Evolutionary conservation across 2,113 vertebrate genomes (phyloP).

Genomic region (Falcunculus frontatus): DNA sequence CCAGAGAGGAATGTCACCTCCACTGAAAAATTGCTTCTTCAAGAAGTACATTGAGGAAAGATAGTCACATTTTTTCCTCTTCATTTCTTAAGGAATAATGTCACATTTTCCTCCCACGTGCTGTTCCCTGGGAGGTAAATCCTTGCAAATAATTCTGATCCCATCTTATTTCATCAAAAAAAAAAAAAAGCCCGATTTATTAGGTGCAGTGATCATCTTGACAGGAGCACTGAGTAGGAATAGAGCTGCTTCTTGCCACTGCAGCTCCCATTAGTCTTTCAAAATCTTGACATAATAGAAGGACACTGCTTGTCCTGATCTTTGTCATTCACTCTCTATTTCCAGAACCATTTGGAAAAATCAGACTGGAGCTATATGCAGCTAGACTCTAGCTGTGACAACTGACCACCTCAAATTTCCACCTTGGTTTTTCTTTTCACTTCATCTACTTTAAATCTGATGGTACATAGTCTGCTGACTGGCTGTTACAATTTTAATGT

Average conservation of each 20-base stretch:
- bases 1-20: neutral
- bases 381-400: neutral
- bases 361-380: neutral
- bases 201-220: neutral
- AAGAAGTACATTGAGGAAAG: neutral
- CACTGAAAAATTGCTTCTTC: neutral
- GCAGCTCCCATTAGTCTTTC: neutral
- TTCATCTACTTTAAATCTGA: neutral
- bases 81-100: neutral
- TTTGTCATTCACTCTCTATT: neutral
- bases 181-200: neutral
- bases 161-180: neutral
- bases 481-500: neutral
- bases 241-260: neutral
- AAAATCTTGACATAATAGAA: neutral
- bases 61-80: neutral
- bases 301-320: neutral
- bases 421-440: neutral
- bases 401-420: neutral
- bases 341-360: neutral
- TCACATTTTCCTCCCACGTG: neutral
- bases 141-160: neutral
- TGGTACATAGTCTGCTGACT: neutral
- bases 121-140: neutral
- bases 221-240: neutral